These are phyloP conservation scores for Ardeotis arabs DNA, from an alignment of 2,113 vertebrate species.

Conservation along the genomic window DNA sequence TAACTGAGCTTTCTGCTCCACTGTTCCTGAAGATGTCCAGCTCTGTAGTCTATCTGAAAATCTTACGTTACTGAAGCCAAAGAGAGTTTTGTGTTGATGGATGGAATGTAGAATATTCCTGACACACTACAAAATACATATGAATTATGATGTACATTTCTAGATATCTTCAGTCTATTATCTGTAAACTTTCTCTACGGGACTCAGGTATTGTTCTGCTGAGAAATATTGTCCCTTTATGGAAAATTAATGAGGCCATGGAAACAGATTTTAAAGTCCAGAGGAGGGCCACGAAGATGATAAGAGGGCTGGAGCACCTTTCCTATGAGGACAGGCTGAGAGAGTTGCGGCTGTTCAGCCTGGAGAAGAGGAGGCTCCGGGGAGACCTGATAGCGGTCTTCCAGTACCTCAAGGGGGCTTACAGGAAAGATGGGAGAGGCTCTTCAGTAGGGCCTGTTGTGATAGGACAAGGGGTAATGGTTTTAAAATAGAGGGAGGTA, in stretches of 20 bases:
- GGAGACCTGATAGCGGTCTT: too few species aligned
- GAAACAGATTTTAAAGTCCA: not conserved
- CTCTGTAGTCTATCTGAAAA: not conserved
- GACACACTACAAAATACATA: not conserved
- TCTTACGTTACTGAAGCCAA: not conserved
- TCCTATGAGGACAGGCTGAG: too few species aligned
- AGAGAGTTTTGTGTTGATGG: not conserved
- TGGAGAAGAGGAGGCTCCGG: too few species aligned
- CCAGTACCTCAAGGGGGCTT: too few species aligned
- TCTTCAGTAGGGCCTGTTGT: too few species aligned
- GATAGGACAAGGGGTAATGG: too few species aligned
- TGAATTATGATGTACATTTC: not conserved
- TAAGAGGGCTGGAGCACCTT: too few species aligned
- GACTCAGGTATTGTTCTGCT: not conserved
- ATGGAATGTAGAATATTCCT: not conserved
- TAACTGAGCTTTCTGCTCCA: not conserved
- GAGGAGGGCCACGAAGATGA: too few species aligned
- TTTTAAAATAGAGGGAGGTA: too few species aligned
- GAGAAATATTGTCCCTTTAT: not conserved
- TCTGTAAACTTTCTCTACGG: not conserved
- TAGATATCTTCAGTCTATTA: not conserved
- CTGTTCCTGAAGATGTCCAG: not conserved
- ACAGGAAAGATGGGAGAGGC: too few species aligned
- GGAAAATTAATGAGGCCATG: not conserved
- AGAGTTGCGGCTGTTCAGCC: too few species aligned